Conservation (phyloP, 2,797 vertebrate genomes). For the Micromesistius poutassou region DNA sequence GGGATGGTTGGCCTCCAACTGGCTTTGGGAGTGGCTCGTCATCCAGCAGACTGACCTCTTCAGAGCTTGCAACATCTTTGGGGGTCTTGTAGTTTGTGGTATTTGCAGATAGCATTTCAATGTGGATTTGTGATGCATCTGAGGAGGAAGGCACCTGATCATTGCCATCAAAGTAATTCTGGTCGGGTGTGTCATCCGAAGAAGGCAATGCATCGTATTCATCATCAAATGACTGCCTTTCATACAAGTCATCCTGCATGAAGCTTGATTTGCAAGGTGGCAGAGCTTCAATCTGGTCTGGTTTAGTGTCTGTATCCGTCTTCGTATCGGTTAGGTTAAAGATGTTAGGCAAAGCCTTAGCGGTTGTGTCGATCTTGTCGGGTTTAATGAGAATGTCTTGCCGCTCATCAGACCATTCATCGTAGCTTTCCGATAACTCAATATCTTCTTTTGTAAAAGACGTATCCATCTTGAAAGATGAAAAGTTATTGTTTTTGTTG, state of each 20-base stretch:
- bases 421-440: constrained; percentile 60
- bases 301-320: constrained; percentile 34
- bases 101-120: constrained; percentile 29
- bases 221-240: constrained; percentile 64
- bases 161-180: constrained; percentile 33
- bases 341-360: constrained; percentile 35
- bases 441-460: constrained; percentile 49
- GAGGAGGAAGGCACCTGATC: constrained; percentile 48
- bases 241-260: constrained; percentile 60
- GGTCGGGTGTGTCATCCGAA: constrained; percentile 40
- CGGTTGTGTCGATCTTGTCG: constrained; percentile 34
- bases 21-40: constrained; percentile 38
- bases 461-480: constrained; percentile 23
- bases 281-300: constrained; percentile 24
- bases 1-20: constrained; percentile 29
- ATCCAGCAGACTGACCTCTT: constrained; percentile 25
- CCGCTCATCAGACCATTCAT: constrained; percentile 62
- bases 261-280: constrained; percentile 46
- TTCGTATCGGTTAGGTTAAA: constrained; percentile 45
- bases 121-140: constrained; percentile 42
- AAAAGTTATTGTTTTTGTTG: constrained; percentile 29
- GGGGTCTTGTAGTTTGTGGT: constrained; percentile 13
- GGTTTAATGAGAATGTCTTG: constrained; percentile 52
- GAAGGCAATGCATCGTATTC: constrained; percentile 46
- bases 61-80: constrained; percentile 21